These are phyloP conservation scores for cat (Felis catus) DNA, from an alignment of 2,113 vertebrate species.

Conservation along the genomic window F.catus_Fca126_mat1.0 CM031412.1:196244501-196245000, in stretches of 20 bases:
- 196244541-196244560: neutral
- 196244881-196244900: conserved; percentile 65
- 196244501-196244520: neutral
- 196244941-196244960: neutral
- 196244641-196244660: neutral
- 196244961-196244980: neutral
- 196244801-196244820: conserved; percentile 74
- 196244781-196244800: conserved; percentile 79
- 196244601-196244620: neutral
- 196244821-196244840: conserved; percentile 80
- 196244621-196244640: neutral
- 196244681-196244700: conserved; percentile 76
- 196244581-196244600: conserved; percentile 36
- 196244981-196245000: conserved; percentile 7
- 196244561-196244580: conserved; percentile 21
- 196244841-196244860: conserved; percentile 73
- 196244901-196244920: conserved; percentile 48
- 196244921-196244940: neutral
- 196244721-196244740: conserved; percentile 80
- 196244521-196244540: neutral
- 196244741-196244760: conserved; percentile 82
- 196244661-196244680: conserved; percentile 49
- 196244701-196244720: conserved; percentile 78
- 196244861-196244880: conserved; percentile 75
- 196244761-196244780: conserved; percentile 81